Percentiles rank a stretch among this genome's conserved stretches.
These are phyloP conservation scores for Laothoe populi DNA, from an alignment of 2,888 invertebrate genomes.

Conservation along the genomic window DNA sequence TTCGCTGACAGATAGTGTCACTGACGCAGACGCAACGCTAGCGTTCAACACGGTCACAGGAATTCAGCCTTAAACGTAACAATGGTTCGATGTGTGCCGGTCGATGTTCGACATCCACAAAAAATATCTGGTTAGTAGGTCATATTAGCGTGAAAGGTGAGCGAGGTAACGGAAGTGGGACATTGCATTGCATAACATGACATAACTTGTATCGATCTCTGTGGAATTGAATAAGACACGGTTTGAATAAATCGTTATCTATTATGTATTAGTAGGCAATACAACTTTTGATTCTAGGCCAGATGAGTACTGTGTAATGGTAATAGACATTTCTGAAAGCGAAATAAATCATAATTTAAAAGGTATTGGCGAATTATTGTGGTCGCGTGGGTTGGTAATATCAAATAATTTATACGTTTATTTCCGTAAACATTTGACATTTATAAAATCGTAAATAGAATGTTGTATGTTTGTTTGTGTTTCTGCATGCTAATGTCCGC, in stretches of 20 bases:
- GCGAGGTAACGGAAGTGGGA: constrained; percentile 46
- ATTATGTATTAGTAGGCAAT: constrained; percentile 13
- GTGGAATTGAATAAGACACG: constrained; percentile 32
- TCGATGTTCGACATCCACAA: background rate
- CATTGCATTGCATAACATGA: constrained; percentile 52
- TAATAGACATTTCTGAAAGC: background rate
- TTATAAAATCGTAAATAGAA: too few species aligned
- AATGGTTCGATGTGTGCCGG: background rate
- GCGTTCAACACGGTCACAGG: too few species aligned
- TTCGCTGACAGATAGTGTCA: too few species aligned
- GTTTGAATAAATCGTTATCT: background rate
- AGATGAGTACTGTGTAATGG: background rate
- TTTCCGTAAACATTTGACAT: too few species aligned
- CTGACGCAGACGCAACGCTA: too few species aligned
- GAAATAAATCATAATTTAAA: background rate
- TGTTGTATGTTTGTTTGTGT: too few species aligned
- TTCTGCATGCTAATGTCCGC: too few species aligned
- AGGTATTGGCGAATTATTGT: background rate
- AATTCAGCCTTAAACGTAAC: too few species aligned
- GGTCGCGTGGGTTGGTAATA: too few species aligned
- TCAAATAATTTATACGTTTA: too few species aligned
- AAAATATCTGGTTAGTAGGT: constrained; percentile 22
- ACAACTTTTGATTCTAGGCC: background rate
- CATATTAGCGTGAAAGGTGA: constrained; percentile 44
- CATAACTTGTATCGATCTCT: constrained; percentile 41